These are phyloP conservation scores for Bufotes viridis DNA, from an alignment of 2,797 vertebrate species.

Conservation along the genomic window DNA sequence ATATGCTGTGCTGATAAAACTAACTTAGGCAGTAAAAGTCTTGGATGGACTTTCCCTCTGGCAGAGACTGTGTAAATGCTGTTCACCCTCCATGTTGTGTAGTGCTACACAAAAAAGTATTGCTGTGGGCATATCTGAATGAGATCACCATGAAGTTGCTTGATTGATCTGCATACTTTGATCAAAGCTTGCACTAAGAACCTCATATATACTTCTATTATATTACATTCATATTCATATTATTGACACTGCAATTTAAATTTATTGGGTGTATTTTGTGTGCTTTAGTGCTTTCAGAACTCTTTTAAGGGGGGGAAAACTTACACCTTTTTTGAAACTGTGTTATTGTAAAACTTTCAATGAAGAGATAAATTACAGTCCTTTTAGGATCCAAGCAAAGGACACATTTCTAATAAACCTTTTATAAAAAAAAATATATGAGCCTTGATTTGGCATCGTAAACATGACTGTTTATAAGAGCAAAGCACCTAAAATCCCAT, in stretches of 20 bases:
- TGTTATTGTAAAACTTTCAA: conserved; percentile 1
- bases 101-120: neutral
- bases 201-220: conserved; percentile 7
- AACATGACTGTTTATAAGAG: neutral
- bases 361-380: neutral
- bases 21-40: neutral
- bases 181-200: conserved; percentile 15
- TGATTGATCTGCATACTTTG: conserved; percentile 1
- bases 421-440: conserved; percentile 11
- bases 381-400: conserved; percentile 8
- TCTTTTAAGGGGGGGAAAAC: neutral
- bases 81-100: neutral
- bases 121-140: conserved; percentile 11
- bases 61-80: neutral
- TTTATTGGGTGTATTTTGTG: conserved; percentile 17
- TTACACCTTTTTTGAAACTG: neutral
- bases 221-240: conserved; percentile 14
- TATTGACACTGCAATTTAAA: conserved; percentile 8
- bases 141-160: conserved; percentile 15
- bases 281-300: neutral
- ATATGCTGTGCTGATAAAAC: neutral
- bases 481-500: conserved; percentile 1
- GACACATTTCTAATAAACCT: neutral
- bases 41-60: neutral
- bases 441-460: conserved; percentile 7